A percentile compares a stretch with the other conserved stretches of the same genome.
Evolutionary conservation across 2,888 invertebrate genomes (phyloP).

Genomic region (Calliscelio sp.): DNA sequence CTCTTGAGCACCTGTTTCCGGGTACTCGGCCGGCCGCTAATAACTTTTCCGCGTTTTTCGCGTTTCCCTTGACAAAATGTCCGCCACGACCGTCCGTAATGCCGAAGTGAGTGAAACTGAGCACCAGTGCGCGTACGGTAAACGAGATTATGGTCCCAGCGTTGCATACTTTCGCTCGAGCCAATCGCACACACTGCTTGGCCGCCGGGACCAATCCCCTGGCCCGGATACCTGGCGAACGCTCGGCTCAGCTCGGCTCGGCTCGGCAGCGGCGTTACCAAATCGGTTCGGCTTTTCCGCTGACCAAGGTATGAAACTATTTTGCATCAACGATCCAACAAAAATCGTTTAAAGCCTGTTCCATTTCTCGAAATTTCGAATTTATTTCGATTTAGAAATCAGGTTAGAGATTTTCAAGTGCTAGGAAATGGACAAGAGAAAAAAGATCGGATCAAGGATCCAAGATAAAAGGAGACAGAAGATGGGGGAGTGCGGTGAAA

Average conservation of each 20-base stretch:
- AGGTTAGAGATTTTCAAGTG: too few relatives aligned
- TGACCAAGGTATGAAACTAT: slow-evolving; percentile 29
- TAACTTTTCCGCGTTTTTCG: slow-evolving; percentile 33
- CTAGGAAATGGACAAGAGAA: too few relatives aligned
- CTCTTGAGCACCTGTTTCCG: not conserved
- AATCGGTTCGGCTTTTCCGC: slow-evolving; percentile 56
- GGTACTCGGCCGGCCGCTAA: not conserved
- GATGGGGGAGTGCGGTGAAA: too few relatives aligned
- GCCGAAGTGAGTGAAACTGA: slow-evolving; percentile 84
- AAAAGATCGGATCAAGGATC: too few relatives aligned
- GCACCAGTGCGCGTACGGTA: slow-evolving; percentile 83
- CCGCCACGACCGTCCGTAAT: slow-evolving; percentile 81
- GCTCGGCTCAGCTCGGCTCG: slow-evolving; percentile 79
- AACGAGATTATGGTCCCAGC: slow-evolving; percentile 83
- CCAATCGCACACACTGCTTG: slow-evolving; percentile 51
- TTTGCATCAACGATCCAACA: too few relatives aligned
- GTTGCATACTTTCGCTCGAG: slow-evolving; percentile 50
- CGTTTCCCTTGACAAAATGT: slow-evolving; percentile 75
- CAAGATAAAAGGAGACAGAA: too few relatives aligned
- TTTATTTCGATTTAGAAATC: too few relatives aligned
- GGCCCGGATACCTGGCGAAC: slow-evolving; percentile 61
- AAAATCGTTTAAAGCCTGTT: too few relatives aligned
- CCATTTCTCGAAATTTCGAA: too few relatives aligned
- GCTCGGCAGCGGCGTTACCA: slow-evolving; percentile 79
- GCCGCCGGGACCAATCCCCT: slow-evolving; percentile 64